Evolutionary conservation across 2,888 invertebrate species (phyloP), one percentile per base, ranked within the genome.

Genomic region (Dolichomitus sp.): DNA sequence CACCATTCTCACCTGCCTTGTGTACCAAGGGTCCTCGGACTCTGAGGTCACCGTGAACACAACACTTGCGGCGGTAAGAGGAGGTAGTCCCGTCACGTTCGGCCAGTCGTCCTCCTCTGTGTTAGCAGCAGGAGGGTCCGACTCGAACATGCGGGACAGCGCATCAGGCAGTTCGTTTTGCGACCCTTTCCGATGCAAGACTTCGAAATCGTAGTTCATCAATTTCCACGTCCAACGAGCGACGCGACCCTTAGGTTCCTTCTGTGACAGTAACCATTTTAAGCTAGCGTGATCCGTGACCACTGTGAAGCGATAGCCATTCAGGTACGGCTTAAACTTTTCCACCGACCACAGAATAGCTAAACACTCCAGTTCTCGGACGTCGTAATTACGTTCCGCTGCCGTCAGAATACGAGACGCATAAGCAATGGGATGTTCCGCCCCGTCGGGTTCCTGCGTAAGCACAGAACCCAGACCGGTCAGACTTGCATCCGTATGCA

Each of bases 281-380:
- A 90, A 48, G 11, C 84, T 84, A 11, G 66, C 42, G n/a, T 89
- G 89, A 27, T 89, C 88, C 0, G 87, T 90, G 0, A 89, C 80
- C 0, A 90, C 88, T 0, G 63, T 86, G 59, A 90, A 91, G 1
- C 76, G 68, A 4, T 79, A 70, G 0, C 88, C 90, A 57, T 89
- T 87, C 0, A 89, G 12, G 61, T 89, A 90, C 2, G 78, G 65
- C 0, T 88, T 40, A 19, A 86, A 89, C 54, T 86, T 87, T 3
- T 83, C 68, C 0, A 89, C 78, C 0, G 83, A 76, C 85, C 85
- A 88, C 0, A 88, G 7, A 0, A 90, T 81, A 0, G 88, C 87
- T 0, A 88, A 63, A 57, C 87, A 90, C 40, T 90, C 89, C 40
- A 61, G 74, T 74, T 88, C 87, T 2, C 84, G 86, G 0, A 68